Evolutionary conservation across 2,113 vertebrate genomes (phyloP).

Genomic region (Steatornis caripensis): DNA sequence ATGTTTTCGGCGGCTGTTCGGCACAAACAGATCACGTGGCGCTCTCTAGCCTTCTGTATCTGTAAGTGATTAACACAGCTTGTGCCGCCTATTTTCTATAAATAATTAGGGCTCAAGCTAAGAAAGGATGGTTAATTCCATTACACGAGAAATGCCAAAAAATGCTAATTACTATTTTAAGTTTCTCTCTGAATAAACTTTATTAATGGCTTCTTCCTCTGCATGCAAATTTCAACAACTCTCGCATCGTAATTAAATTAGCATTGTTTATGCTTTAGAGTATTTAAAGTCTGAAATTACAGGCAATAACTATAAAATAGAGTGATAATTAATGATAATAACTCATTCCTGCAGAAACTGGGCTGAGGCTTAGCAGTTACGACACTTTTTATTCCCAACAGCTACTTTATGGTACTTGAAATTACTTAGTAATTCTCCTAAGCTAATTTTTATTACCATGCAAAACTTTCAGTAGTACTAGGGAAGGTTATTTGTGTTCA

Average conservation of each 20-base stretch:
- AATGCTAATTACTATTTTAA: constrained; percentile 53
- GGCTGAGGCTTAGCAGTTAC: constrained; percentile 49
- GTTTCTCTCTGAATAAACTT: constrained; percentile 57
- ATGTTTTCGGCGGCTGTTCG: background rate
- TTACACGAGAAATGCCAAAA: background rate
- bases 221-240: constrained; percentile 45
- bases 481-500: background rate
- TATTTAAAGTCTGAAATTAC: constrained; percentile 76
- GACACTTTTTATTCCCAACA: constrained; percentile 69
- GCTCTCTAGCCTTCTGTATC: background rate
- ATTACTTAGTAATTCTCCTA: constrained; percentile 54
- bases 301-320: constrained; percentile 74
- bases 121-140: background rate
- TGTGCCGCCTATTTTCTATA: background rate
- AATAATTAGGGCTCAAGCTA: background rate
- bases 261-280: constrained; percentile 69
- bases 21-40: background rate
- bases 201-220: constrained; percentile 56
- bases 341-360: constrained; percentile 65
- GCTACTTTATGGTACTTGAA: constrained; percentile 67
- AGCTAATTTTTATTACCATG: constrained; percentile 55
- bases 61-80: background rate
- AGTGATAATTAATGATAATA: constrained; percentile 76
- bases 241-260: constrained; percentile 70
- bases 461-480: constrained; percentile 21